Evolutionary conservation across 2,113 vertebrate species (phyloP).

Genomic region (Ctenomys sociabilis): DNA sequence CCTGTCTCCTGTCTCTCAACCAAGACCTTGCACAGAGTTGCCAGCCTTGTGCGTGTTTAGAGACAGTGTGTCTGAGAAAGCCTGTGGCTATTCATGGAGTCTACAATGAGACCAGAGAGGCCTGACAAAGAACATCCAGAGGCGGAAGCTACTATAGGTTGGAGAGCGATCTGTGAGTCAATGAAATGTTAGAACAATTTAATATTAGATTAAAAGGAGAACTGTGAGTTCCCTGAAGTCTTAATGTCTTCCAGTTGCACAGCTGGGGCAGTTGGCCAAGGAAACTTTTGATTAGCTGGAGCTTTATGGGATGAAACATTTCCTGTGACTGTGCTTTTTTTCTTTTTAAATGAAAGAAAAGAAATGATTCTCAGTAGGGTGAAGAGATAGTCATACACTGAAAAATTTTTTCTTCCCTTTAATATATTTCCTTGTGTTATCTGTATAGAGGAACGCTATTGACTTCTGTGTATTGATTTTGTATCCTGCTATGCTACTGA

Average conservation of each 20-base stretch:
- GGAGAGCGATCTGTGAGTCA: constrained; percentile 66
- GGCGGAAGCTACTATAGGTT: constrained; percentile 51
- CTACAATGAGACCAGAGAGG: constrained; percentile 53
- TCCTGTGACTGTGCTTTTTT: constrained; percentile 44
- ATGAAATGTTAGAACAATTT: constrained; percentile 74
- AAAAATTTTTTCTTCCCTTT: background rate
- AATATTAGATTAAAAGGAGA: constrained; percentile 70
- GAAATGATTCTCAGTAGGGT: constrained; percentile 53
- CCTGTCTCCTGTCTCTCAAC: background rate
- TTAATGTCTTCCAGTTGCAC: constrained; percentile 65
- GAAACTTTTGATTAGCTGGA: constrained; percentile 75
- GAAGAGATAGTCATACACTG: constrained; percentile 20
- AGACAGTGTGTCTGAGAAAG: background rate
- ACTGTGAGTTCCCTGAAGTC: constrained; percentile 66
- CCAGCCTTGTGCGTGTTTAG: background rate
- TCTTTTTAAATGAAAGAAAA: constrained; percentile 54
- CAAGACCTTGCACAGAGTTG: background rate
- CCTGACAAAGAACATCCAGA: constrained; percentile 20
- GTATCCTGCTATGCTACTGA: too few relatives aligned
- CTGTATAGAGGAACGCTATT: too few relatives aligned
- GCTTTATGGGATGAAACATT: constrained; percentile 74
- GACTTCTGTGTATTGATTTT: too few relatives aligned
- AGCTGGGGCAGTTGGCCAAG: constrained; percentile 67
- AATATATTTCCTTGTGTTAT: constrained; percentile 62
- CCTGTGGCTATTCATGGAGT: constrained; percentile 38